Base-by-base conservation (phyloP, 2,113 vertebrate genomes). In the Epinephelus moara region DNA sequence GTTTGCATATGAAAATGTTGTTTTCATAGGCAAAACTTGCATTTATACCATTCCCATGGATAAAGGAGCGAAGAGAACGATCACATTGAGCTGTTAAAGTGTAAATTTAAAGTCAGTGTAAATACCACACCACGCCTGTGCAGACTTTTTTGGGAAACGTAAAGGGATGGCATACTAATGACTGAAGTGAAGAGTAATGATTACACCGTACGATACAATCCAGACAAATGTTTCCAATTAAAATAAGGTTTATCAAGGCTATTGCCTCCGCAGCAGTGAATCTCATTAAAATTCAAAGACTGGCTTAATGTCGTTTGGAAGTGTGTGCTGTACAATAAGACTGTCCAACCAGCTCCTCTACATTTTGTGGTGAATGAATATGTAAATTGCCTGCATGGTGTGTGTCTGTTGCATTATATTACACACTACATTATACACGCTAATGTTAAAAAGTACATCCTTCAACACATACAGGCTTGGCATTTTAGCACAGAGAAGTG, bases 161-260 rank as follows among this genome's bases (percentile, higher is more conserved):
- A 30, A 63, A 55, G 18, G 27, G 23, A 52, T n/a, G 49, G 78
- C 52, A 76, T 68, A 40, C 25, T 45, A 75, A 78, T 75, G 80
- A 55, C 18, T 49, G 64, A 50, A 77, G 70, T 70, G 37, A 70
- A 78, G 79, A 63, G 68, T 69, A 57, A 81, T 84, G 78, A 74
- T 45, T 62, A 53, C 33, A 71, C 37, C 21, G 27, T 37, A 30
- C 47, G 67, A 80, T 57, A 79, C 47, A 52, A 69, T 52, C 63
- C 69, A 42, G 42, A 53, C 33, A 61, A 80, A 85, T 67, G 50
- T 76, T 80, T 82, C 72, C 70, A 87, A 89, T 85, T 80, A 71
- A 85, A 70, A 27, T 2, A 15, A 27, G 60, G 50, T 72, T 64
- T 64, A 82, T 75, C 49, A 68, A 85, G 56, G 45, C 71, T 52